Conservation (phyloP, 2,797 vertebrate genomes). For the Molossus alvarezi region DNA sequence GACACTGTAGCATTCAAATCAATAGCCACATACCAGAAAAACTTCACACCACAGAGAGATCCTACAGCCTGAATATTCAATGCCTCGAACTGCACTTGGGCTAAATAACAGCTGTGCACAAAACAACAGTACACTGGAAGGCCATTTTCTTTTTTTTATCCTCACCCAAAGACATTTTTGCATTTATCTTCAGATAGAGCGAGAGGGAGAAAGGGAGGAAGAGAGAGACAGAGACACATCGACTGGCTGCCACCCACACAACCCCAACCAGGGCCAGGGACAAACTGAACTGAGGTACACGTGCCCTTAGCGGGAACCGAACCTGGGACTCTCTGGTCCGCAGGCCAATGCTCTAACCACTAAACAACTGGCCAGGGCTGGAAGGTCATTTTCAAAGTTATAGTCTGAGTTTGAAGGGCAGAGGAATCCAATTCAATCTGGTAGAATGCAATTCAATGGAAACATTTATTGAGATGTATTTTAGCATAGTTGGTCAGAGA, state of each 20-base stretch:
- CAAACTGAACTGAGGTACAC: too few species aligned
- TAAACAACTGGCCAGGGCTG: neutral
- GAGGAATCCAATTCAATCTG: constrained; percentile 5
- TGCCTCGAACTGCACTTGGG: neutral
- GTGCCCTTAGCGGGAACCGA: too few species aligned
- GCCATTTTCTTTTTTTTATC: neutral
- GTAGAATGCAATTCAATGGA: constrained; percentile 21
- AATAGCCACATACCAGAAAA: neutral
- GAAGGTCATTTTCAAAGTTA: constrained; percentile 20
- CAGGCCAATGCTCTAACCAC: too few species aligned
- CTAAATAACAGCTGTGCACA: neutral
- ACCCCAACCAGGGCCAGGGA: too few species aligned
- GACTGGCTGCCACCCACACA: too few species aligned
- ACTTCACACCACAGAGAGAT: neutral
- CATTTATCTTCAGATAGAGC: too few species aligned
- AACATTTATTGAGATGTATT: neutral
- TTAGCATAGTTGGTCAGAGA: neutral
- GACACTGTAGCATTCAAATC: neutral
- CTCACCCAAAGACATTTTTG: too few species aligned
- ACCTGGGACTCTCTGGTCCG: too few species aligned
- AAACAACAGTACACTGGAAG: neutral
- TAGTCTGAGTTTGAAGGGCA: neutral
- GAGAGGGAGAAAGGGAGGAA: too few species aligned
- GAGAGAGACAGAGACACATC: too few species aligned
- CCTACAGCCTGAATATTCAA: neutral